Base-by-base conservation (phyloP, 2,888 invertebrate species). In the Stenurella melanura region DNA sequence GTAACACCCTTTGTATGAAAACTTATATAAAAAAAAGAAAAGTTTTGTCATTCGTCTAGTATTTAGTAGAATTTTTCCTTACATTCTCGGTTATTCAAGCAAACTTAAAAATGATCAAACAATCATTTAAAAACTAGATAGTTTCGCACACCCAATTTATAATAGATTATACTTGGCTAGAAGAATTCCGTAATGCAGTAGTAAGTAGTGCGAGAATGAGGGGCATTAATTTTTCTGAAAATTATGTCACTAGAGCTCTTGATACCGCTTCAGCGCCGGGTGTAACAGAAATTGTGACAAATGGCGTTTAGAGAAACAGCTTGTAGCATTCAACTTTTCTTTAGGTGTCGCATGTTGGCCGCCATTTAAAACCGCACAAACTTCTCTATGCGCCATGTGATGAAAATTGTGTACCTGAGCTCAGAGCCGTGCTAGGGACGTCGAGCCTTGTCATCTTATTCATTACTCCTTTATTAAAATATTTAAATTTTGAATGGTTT, bases 251-350 rank as follows among this genome's bases (percentile, higher is more conserved):
- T n/a, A 34, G n/a, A n/a, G 57, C 57, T 58, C 58, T 30, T 69
- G 69, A 69, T 57, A 67, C 74, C 75, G 75, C 78, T 76, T 66
- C 63, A 72, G 82, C 81, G 78, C 83, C 84, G 81, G 83, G 80
- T 84, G 84, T 75, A 81, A 72, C 77, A 82, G 83, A 83, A 83
- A 83, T 83, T 83, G 83, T 84, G 82, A 84, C 83, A 84, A 84
- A 84, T 83, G 83, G 83, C 83, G 82, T 80, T 83, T 72, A 73
- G 76, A 81, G 82, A 78, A 80, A 80, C 83, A 83, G 83, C 82
- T 83, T 84, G 83, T 83, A 82, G 76, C 79, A 71, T 77, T 78
- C 81, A 84, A 84, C 84, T 84, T 84, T 84, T 84, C 83, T 82
- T 81, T 75, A 77, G 79, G 74, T 77, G 75, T 80, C 80, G 79